Percentiles rank a stretch among this genome's conserved stretches.
These are phyloP conservation scores for Megastigmus dorsalis DNA, from an alignment of 2,888 invertebrate genomes.

Conservation along the genomic window DNA sequence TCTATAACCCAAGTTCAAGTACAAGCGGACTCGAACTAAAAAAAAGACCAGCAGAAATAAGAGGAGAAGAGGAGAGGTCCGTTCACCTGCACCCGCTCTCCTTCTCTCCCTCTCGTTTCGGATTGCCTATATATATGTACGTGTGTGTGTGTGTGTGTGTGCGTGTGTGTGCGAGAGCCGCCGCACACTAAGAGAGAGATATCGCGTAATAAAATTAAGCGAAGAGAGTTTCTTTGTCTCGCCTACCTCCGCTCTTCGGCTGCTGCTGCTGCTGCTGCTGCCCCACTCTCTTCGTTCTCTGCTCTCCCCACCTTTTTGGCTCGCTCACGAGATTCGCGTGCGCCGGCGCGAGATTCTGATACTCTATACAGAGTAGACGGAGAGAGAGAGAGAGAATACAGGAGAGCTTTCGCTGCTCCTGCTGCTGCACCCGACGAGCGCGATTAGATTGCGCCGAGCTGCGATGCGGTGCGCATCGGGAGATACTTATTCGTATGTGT, in stretches of 20 bases:
- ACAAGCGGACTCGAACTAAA: background rate
- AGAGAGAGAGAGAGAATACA: too few relatives aligned
- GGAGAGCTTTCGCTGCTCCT: conserved; percentile 44
- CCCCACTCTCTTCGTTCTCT: conserved; percentile 47
- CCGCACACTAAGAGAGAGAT: too few relatives aligned
- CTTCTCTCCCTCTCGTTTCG: background rate
- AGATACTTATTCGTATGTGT: too few relatives aligned
- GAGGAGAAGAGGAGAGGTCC: too few relatives aligned
- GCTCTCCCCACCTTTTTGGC: too few relatives aligned
- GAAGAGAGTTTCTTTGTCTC: conserved; percentile 40
- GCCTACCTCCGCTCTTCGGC: conserved; percentile 17
- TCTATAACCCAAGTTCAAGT: conserved; percentile 45
- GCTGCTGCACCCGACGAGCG: conserved; percentile 39
- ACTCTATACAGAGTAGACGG: too few relatives aligned
- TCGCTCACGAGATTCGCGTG: conserved; percentile 44
- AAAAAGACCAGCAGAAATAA: too few relatives aligned
- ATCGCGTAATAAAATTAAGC: conserved; percentile 51
- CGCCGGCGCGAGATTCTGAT: conserved; percentile 43
- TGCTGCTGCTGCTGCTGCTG: conserved; percentile 29
- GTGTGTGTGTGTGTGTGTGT: too few relatives aligned
- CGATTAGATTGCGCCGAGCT: conserved; percentile 66
- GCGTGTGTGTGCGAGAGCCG: conserved; percentile 20
- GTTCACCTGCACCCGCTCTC: conserved; percentile 16
- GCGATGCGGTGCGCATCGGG: conserved; percentile 56
- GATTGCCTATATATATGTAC: too few relatives aligned